Conservation (phyloP, 2,797 vertebrate species). For the Kryptolebias ocellatus region DNA sequence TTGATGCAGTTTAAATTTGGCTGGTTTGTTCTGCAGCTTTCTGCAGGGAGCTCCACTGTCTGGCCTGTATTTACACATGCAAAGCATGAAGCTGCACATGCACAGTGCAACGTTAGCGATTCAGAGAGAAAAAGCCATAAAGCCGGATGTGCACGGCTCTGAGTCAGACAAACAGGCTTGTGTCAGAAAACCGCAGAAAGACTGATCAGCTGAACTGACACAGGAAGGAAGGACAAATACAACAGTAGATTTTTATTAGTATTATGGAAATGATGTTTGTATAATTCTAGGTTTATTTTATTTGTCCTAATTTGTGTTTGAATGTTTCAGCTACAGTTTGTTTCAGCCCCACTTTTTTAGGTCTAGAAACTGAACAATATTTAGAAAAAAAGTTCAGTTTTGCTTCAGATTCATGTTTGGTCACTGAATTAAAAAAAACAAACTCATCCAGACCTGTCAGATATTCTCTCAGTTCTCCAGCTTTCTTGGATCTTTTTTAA, state of each 20-base stretch:
- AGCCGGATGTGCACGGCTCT: slow-evolving; percentile 25
- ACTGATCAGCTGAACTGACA: neutral
- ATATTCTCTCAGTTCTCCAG: too few relatives aligned
- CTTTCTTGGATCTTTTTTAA: neutral
- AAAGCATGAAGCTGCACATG: slow-evolving; percentile 7
- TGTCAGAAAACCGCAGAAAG: slow-evolving; percentile 19
- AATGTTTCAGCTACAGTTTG: neutral
- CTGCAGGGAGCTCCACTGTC: neutral
- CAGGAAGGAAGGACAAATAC: slow-evolving; percentile 1
- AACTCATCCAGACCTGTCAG: too few relatives aligned
- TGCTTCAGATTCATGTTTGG: neutral
- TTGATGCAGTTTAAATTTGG: neutral
- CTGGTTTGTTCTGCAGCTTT: neutral
- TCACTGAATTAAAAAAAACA: too few relatives aligned
- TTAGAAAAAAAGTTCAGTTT: neutral
- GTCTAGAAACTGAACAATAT: neutral
- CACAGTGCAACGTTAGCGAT: neutral
- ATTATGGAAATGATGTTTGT: too few relatives aligned
- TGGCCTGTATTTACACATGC: slow-evolving; percentile 17
- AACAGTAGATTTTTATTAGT: too few relatives aligned
- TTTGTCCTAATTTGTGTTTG: neutral
- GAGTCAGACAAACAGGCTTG: slow-evolving; percentile 22
- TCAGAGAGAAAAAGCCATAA: slow-evolving; percentile 15
- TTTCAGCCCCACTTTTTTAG: neutral
- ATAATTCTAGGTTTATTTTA: neutral